Evolutionary conservation across 2,113 vertebrate genomes (phyloP), one percentile per base, ranked within the genome.

Genomic region (Protobothrops flavoviridis): DNA sequence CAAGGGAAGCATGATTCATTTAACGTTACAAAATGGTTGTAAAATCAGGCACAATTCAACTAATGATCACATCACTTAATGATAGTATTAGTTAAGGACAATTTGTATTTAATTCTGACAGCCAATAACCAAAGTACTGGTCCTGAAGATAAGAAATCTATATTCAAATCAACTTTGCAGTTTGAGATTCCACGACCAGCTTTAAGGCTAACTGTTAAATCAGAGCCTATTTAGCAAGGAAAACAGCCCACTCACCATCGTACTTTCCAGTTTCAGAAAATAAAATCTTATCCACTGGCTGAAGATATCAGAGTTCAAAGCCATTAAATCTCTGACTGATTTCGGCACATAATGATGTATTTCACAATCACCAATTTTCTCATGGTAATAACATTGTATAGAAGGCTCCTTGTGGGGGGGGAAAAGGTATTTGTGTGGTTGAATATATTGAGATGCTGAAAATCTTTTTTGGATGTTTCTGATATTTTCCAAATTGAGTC

Each of bases 401-500:
- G 74, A 89, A n/a, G 33, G 55, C 10, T 92, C 17, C 23, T 56
- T 81, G 50, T 0, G 45, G 45, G n/a, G 5, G 5, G 5, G 0
- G 5, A 43, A 20, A 64, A 29, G 45, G 55, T 89, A 64, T 81
- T 74, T 92, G 88, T 8, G 93, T 93, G 92, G 74, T 23, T 21
- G 24, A 96, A 95, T 91, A 90, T 91, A 92, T 59, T 93, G 93
- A 97, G 94, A 93, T 90, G 69, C 85, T 95, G 89, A 85, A 96
- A 96, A 94, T 89, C 59, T 91, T 95, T 91, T 89, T 95, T 93
- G 94, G 94, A 93, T 93, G 96, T 92, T 94, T 95, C 92, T 96
- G 95, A 92, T 95, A 92, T 95, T 91, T 96, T 89, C 91, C 96
- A 94, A 96, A 97, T 93, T 95, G 94, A 97, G 94, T 94, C 91